Percentiles rank a stretch among this genome's conserved stretches.
phyloP scores from a whole-genome alignment of 2,888 invertebrate species.

The Eupithecia inturbata region DNA sequence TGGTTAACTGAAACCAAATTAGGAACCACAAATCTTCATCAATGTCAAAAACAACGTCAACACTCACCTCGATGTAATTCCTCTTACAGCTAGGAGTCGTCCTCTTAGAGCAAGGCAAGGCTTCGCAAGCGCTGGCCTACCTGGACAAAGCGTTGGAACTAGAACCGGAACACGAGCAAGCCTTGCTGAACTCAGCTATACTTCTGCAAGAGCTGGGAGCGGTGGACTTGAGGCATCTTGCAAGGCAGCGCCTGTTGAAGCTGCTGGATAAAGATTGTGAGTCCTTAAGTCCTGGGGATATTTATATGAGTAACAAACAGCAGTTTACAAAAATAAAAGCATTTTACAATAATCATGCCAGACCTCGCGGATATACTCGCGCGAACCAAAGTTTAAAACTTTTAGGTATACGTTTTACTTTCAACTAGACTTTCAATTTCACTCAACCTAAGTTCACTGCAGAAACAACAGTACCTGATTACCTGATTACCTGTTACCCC shows the following conservation, averaged over 20 bases:
- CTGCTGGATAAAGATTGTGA: slow-evolving; percentile 89
- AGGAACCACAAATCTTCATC: neutral
- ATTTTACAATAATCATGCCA: too few relatives aligned
- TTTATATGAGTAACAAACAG: too few relatives aligned
- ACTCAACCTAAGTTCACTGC: too few relatives aligned
- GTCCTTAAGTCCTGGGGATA: slow-evolving; percentile 25
- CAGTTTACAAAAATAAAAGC: too few relatives aligned
- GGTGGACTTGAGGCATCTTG: slow-evolving; percentile 90
- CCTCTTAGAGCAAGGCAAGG: slow-evolving; percentile 95
- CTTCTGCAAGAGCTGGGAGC: slow-evolving; percentile 95
- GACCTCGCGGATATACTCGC: too few relatives aligned
- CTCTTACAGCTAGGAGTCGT: slow-evolving; percentile 93
- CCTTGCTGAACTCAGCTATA: slow-evolving; percentile 97
- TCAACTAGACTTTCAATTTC: too few relatives aligned
- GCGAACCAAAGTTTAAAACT: too few relatives aligned
- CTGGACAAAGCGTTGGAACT: slow-evolving; percentile 96
- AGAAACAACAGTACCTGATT: too few relatives aligned
- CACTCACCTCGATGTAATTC: neutral
- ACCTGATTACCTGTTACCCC: too few relatives aligned
- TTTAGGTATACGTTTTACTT: too few relatives aligned
- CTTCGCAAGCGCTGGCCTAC: slow-evolving; percentile 94
- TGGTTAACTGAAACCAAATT: neutral
- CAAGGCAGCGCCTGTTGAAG: slow-evolving; percentile 91
- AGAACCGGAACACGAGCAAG: slow-evolving; percentile 97
- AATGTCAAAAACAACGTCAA: too few relatives aligned